A percentile compares a stretch with the other conserved stretches of the same genome.
Conservation (phyloP, 2,888 invertebrate genomes). For the Chaitophorus viminalis region DNA sequence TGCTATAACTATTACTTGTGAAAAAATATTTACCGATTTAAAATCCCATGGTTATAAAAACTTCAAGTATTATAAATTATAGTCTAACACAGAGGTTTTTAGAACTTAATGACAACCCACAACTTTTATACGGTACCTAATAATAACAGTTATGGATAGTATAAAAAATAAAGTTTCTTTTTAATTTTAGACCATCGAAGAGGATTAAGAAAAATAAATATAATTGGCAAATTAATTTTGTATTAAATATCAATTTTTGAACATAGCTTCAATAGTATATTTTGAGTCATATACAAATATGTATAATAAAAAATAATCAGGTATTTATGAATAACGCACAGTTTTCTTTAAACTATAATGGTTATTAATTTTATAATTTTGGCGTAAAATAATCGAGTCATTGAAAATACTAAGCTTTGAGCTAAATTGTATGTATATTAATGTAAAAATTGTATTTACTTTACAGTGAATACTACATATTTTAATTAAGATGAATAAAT, state of each 20-base stretch:
- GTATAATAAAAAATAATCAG: slow-evolving; percentile 2
- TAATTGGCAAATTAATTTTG: not conserved
- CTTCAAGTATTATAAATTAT: not conserved
- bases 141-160: not conserved
- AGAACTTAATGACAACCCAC: not conserved
- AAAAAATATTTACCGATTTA: too few species aligned
- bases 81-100: not conserved
- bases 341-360: slow-evolving; percentile 7
- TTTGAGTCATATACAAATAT: too few species aligned
- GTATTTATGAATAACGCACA: not conserved
- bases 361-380: not conserved
- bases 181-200: not conserved
- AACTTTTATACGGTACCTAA: not conserved
- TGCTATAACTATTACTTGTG: too few species aligned
- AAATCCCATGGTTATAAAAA: too few species aligned
- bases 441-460: too few species aligned
- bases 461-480: not conserved
- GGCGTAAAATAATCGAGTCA: not conserved
- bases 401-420: too few species aligned
- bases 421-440: too few species aligned
- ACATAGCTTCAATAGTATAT: too few species aligned
- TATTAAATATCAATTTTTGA: not conserved
- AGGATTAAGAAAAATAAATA: not conserved
- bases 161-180: slow-evolving; percentile 16
- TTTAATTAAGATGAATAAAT: not conserved